A percentile compares a stretch with the other conserved stretches of the same genome.
These are phyloP conservation scores for Drosophila robusta DNA, from an alignment of 2,888 invertebrate genomes.

Conservation along the genomic window DNA sequence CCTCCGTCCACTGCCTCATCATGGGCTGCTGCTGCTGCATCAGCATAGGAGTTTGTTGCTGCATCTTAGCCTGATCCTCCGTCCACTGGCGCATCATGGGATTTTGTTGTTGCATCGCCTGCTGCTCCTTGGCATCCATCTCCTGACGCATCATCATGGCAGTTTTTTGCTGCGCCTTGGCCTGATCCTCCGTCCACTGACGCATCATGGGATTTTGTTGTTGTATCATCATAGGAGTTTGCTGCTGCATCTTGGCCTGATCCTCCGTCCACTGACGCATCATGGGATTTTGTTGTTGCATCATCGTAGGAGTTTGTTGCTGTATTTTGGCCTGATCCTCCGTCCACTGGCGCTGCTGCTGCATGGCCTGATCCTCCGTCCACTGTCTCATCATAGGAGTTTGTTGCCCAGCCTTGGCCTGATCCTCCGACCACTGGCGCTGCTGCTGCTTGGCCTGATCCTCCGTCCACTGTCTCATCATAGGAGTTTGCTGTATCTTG, in stretches of 20 bases:
- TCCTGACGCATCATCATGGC: constrained; percentile 3
- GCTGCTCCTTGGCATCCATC: background rate
- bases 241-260: constrained; percentile 18
- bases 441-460: constrained; percentile 13
- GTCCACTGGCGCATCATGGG: constrained; percentile 16
- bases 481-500: constrained; percentile 4
- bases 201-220: constrained; percentile 17
- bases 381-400: constrained; percentile 14
- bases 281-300: constrained; percentile 2
- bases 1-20: too few relatives aligned
- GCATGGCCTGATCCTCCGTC: background rate
- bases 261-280: constrained; percentile 27
- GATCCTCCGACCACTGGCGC: constrained; percentile 15
- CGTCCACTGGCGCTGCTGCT: constrained; percentile 35
- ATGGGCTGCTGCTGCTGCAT: too few relatives aligned
- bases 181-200: constrained; percentile 11
- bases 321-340: constrained; percentile 32
- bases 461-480: constrained; percentile 8
- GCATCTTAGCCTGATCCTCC: constrained; percentile 19
- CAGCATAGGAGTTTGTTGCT: constrained; percentile 22
- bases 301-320: constrained; percentile 19
- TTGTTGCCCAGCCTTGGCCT: constrained; percentile 1
- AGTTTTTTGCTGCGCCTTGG: constrained; percentile 4
- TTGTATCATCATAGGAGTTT: constrained; percentile 11
- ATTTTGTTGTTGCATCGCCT: too few relatives aligned